phyloP scores from a whole-genome alignment of 2,797 vertebrate species.

The Sandelia bainsii region DNA sequence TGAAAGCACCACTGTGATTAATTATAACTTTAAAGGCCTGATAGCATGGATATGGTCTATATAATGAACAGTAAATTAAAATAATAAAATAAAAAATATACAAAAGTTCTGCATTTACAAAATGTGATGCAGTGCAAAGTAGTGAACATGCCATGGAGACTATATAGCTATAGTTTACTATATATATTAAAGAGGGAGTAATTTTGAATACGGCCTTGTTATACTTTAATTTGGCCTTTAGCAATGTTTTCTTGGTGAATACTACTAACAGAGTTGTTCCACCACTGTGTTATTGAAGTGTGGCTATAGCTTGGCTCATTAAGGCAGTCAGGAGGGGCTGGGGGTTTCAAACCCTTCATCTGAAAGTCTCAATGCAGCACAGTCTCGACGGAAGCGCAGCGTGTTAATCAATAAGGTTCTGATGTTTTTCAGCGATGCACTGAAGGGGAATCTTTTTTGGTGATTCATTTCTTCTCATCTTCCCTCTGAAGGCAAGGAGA shows the following conservation, averaged over 20 bases:
- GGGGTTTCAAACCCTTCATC: slow-evolving; percentile 69
- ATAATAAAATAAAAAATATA: too few relatives aligned
- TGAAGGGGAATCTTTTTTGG: slow-evolving; percentile 35
- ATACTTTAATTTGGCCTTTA: not conserved
- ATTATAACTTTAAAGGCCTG: too few relatives aligned
- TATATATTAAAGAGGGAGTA: not conserved
- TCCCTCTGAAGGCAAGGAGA: slow-evolving; percentile 34
- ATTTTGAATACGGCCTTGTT: not conserved
- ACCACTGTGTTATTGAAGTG: slow-evolving; percentile 53
- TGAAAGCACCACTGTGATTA: too few relatives aligned
- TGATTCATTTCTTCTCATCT: slow-evolving; percentile 48
- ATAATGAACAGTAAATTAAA: too few relatives aligned
- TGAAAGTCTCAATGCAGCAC: slow-evolving; percentile 47
- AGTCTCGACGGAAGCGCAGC: slow-evolving; percentile 37
- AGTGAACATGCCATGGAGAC: not conserved
- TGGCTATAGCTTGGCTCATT: slow-evolving; percentile 61
- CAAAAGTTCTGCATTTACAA: not conserved
- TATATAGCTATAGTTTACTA: not conserved
- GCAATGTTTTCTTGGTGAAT: not conserved
- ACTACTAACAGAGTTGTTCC: not conserved
- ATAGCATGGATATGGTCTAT: too few relatives aligned
- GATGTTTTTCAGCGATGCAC: slow-evolving; percentile 54
- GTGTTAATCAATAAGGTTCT: slow-evolving; percentile 72
- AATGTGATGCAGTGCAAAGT: not conserved
- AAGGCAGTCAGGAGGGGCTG: slow-evolving; percentile 38